Evolutionary conservation across 1,140 invertebrate species (phyloP).

Genomic region (Ceratitis capitata): DNA sequence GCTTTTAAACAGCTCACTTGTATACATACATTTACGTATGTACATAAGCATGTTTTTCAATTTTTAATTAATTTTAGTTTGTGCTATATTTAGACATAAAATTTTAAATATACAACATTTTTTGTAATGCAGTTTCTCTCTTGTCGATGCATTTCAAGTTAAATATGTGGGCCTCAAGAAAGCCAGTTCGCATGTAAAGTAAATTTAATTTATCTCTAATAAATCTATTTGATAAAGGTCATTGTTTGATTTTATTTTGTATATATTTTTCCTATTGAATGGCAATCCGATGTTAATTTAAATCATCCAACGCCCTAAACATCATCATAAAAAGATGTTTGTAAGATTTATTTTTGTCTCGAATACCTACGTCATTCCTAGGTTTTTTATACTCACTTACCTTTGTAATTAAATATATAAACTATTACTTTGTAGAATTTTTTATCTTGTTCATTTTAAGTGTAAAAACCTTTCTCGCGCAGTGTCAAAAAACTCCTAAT

Average conservation of each 20-base stretch:
- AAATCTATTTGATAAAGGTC: not conserved
- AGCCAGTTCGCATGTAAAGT: not conserved
- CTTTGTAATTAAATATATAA: not conserved
- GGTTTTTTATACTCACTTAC: not conserved
- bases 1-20: not conserved
- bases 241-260: too few relatives aligned
- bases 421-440: not conserved
- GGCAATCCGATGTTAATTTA: too few relatives aligned
- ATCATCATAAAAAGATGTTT: too few relatives aligned
- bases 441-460: too few relatives aligned
- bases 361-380: too few relatives aligned
- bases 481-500: not conserved
- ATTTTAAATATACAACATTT: not conserved
- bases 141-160: not conserved
- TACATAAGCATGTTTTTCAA: not conserved
- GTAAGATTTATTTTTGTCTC: too few relatives aligned
- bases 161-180: not conserved
- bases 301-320: too few relatives aligned
- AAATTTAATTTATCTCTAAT: not conserved
- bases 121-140: not conserved
- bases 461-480: not conserved
- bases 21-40: not conserved
- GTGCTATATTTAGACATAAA: not conserved
- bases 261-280: too few relatives aligned
- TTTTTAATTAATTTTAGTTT: not conserved